Evolutionary conservation across 1,140 invertebrate species (phyloP).

Genomic region (Ceratosolen fusciceps): DNA sequence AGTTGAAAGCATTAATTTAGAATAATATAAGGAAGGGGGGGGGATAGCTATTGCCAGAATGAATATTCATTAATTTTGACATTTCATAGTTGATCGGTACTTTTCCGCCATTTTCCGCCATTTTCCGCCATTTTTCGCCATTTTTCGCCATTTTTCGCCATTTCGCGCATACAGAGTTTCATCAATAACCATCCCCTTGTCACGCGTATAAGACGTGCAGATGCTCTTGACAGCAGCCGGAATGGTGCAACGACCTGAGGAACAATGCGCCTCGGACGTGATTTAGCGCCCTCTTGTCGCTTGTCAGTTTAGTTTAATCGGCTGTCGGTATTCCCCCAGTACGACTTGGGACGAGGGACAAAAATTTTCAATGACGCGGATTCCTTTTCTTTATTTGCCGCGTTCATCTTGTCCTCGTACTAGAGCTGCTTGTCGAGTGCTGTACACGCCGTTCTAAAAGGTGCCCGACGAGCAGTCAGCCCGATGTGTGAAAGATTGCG

Average conservation of each 20-base stretch:
- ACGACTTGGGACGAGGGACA: neutral
- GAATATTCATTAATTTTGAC: too few relatives aligned
- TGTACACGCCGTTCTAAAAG: neutral
- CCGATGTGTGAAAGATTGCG: neutral
- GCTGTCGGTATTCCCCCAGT: neutral
- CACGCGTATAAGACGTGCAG: neutral
- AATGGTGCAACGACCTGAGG: neutral
- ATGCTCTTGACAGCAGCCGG: neutral
- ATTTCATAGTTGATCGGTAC: too few relatives aligned
- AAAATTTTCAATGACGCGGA: neutral
- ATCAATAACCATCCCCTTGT: too few relatives aligned
- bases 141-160: too few relatives aligned
- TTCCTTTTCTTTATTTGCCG: neutral
- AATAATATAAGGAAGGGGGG: too few relatives aligned
- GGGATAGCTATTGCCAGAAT: too few relatives aligned
- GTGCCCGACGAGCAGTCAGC: neutral
- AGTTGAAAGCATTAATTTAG: too few relatives aligned
- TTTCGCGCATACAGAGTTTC: too few relatives aligned
- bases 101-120: too few relatives aligned
- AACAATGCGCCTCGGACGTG: neutral
- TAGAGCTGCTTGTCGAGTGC: neutral
- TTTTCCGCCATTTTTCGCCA: too few relatives aligned
- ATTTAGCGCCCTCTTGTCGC: neutral
- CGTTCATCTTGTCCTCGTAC: neutral
- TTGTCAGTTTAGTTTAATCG: constrained; percentile 22